Conservation (phyloP, 2,888 invertebrate species). For the Drosophila conformis region DNA sequence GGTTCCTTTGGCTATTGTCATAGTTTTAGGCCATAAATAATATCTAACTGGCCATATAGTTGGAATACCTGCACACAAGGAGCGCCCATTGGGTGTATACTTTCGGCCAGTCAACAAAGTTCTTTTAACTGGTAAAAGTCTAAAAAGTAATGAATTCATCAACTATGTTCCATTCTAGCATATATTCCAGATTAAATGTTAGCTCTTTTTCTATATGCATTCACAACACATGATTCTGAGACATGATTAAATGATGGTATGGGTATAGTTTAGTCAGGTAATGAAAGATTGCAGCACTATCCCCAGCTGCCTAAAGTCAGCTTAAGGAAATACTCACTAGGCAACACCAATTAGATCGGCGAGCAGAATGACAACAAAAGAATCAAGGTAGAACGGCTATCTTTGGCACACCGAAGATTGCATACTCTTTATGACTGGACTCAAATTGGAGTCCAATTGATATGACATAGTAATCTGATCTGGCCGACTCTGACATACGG, state of each 20-base stretch:
- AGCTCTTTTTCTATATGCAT: not conserved
- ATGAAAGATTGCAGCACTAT: no score
- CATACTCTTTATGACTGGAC: not conserved
- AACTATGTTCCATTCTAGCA: not conserved
- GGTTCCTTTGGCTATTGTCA: slow-evolving; percentile 38
- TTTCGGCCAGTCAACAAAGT: not conserved
- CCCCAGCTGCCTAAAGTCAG: slow-evolving; percentile 22
- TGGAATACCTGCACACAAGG: slow-evolving; percentile 11
- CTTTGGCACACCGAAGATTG: not conserved
- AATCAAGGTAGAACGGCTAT: not conserved
- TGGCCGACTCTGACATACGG: not conserved
- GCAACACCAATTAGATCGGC: slow-evolving; percentile 40
- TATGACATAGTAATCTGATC: not conserved
- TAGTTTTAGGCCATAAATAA: slow-evolving; percentile 59
- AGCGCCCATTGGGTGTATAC: not conserved
- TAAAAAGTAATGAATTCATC: not conserved
- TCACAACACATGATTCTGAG: not conserved
- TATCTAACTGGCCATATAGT: slow-evolving; percentile 64
- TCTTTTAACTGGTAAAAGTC: not conserved
- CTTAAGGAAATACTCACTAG: slow-evolving; percentile 64
- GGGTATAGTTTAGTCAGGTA: slow-evolving; percentile 23
- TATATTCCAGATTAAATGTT: not conserved
- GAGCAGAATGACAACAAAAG: not conserved
- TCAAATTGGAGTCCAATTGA: not conserved
- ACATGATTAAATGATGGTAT: not conserved